Evolutionary conservation across 2,113 vertebrate genomes (phyloP).

Genomic region (Carassius carassius): DNA sequence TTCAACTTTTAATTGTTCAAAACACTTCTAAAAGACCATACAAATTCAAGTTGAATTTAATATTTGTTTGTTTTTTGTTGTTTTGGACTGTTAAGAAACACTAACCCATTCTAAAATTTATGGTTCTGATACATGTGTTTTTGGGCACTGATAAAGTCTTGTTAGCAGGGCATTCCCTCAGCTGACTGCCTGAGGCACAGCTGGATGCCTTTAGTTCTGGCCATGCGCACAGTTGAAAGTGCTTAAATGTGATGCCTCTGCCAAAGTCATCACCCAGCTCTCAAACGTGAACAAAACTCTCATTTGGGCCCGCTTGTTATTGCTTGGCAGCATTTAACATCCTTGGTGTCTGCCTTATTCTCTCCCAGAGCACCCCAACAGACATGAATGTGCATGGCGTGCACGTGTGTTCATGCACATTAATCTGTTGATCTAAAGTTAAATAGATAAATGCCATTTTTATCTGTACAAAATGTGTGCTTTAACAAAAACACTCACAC

Average conservation of each 20-base stretch:
- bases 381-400: not conserved
- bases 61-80: not conserved
- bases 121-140: not conserved
- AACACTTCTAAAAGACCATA: not conserved
- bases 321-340: constrained; percentile 60
- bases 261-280: constrained; percentile 71
- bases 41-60: not conserved
- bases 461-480: not conserved
- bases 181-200: constrained; percentile 62
- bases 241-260: constrained; percentile 69
- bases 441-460: not conserved
- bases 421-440: not conserved
- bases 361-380: constrained; percentile 32
- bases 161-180: constrained; percentile 29
- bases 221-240: constrained; percentile 62
- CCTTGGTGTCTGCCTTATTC: constrained; percentile 52
- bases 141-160: not conserved
- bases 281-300: constrained; percentile 71
- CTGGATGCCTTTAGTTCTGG: constrained; percentile 79
- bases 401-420: not conserved
- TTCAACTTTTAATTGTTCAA: not conserved
- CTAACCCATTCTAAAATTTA: not conserved
- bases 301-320: constrained; percentile 68
- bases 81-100: not conserved
- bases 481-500: constrained; percentile 22